Percentiles rank a stretch among this genome's conserved stretches.
These are phyloP conservation scores for Mythimna impura DNA, from an alignment of 2,888 invertebrate genomes.

Conservation along the genomic window DNA sequence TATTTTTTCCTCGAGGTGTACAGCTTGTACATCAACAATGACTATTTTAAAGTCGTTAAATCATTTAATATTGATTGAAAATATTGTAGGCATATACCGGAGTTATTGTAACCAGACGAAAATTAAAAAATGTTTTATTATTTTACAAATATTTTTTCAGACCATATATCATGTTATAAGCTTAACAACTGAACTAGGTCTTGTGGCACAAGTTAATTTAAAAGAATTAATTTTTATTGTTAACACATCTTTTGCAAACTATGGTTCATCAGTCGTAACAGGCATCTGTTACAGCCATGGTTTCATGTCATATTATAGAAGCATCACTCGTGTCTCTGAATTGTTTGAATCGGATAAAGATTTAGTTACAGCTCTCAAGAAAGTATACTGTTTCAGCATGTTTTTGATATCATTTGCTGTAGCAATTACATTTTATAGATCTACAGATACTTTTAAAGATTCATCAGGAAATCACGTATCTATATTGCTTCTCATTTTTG, in stretches of 20 bases:
- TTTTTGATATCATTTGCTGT: background rate
- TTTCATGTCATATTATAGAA: background rate
- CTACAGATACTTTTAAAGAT: background rate
- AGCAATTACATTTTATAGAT: background rate
- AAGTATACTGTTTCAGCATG: background rate
- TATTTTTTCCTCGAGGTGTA: background rate
- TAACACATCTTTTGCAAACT: too few relatives aligned
- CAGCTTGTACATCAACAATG: background rate
- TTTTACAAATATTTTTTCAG: background rate
- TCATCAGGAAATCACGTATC: too few relatives aligned
- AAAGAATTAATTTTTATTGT: too few relatives aligned
- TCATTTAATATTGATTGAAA: background rate
- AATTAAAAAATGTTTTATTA: constrained; percentile 7
- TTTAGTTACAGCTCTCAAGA: background rate
- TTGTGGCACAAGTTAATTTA: background rate
- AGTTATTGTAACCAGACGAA: background rate
- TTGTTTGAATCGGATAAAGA: background rate
- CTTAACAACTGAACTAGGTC: background rate
- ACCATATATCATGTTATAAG: background rate
- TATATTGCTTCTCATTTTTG: background rate
- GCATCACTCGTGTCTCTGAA: background rate
- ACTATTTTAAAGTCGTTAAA: background rate
- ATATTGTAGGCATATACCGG: background rate
- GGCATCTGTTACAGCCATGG: background rate
- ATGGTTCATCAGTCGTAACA: background rate